Base-by-base conservation (phyloP, 2,113 vertebrate species). In the Paracanthobrama guichenoti region DNA sequence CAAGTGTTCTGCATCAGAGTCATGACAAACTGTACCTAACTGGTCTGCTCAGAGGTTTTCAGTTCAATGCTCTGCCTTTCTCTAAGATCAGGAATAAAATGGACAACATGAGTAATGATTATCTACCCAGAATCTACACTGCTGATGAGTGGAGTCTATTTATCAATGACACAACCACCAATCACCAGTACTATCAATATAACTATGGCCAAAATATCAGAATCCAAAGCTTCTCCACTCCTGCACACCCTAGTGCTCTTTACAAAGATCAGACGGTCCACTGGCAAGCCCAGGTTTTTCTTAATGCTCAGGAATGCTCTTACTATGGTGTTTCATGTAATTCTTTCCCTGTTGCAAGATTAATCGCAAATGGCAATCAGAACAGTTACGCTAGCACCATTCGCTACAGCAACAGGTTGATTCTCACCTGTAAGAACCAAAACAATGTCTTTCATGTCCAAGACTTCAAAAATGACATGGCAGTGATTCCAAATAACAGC, bases 1-100 rank as follows among this genome's bases (percentile, higher is more conserved):
- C 92, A 26, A 57, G 57, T 26, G 20, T 42, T 8, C 88, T 95
- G 55, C 94, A 90, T 79, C 9, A 6, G 3, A 31, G 28, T 7
- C 91, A 94, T 12, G 22, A 84, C 75, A 73, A 35, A 0, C 1
- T 94, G 24, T 92, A 93, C 72, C 78, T 46, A 16, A 75, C 77
- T 4, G 90, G 89, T 14, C 82, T 89, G 0, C 77, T 95, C 31
- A 91, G 92, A 83, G 95, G 93, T 0, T 91, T 93, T 59, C 87
- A 94, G 84, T 95, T 95, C 88, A 94, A 95, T 46, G 86, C 93
- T 0, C 86, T 95, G 24, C 87, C 93, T 3, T 79, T 93, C 11
- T 85, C 16, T 42, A 83, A 87, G 76, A 90, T 94, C 16, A 71
- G 22, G 22, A 16, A 66, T 1, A 89, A 88, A 20, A 84, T 90